These are phyloP conservation scores for Brenthis ino DNA, from an alignment of 2,888 invertebrate genomes.

Conservation along the genomic window DNA sequence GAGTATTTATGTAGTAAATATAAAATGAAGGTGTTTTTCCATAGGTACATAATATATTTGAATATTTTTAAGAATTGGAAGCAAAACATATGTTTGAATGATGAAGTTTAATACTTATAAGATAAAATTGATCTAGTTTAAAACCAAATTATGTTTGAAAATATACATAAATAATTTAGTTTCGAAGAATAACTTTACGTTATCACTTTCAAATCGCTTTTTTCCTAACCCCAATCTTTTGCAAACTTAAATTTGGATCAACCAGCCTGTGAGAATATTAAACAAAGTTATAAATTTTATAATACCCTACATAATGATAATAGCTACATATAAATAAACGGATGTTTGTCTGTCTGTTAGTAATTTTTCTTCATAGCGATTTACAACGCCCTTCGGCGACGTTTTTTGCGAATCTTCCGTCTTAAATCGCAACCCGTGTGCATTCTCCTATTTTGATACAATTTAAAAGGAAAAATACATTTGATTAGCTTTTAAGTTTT, in stretches of 20 bases:
- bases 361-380: slow-evolving; percentile 23
- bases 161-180: neutral
- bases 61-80: no score
- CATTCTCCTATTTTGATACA: neutral
- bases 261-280: slow-evolving; percentile 70
- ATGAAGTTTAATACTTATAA: no score
- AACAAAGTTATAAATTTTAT: slow-evolving; percentile 73
- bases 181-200: no score
- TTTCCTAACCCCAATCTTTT: slow-evolving; percentile 41
- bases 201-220: slow-evolving; percentile 39
- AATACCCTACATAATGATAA: slow-evolving; percentile 36
- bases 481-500: no score
- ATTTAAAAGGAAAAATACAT: neutral
- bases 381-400: slow-evolving; percentile 11
- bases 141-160: neutral
- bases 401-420: slow-evolving; percentile 19
- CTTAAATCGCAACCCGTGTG: slow-evolving; percentile 4
- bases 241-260: slow-evolving; percentile 45
- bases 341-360: slow-evolving; percentile 54
- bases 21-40: no score
- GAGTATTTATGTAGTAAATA: no score
- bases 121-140: no score
- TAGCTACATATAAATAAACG: slow-evolving; percentile 46
- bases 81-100: no score
- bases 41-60: no score